A percentile compares a stretch with the other conserved stretches of the same genome.
These are phyloP conservation scores for Hozukius guyotensis DNA, from an alignment of 2,797 vertebrate genomes.

Conservation along the genomic window DNA sequence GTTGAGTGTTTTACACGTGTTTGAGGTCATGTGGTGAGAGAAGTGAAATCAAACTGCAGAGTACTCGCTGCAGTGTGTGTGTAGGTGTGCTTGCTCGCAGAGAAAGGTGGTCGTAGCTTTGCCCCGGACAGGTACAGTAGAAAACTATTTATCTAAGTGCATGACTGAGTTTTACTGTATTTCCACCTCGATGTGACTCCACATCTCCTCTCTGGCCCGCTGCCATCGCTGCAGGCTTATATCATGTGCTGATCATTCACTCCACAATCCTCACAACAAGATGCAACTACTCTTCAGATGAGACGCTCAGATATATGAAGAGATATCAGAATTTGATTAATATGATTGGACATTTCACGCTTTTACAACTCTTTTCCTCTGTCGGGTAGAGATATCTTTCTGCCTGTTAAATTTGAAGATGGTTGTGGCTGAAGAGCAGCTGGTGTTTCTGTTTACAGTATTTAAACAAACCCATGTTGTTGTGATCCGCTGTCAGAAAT, in stretches of 20 bases:
- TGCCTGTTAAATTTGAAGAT: no score
- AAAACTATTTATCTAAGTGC: slow-evolving; percentile 32
- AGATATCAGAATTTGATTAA: not conserved
- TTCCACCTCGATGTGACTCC: slow-evolving; percentile 37
- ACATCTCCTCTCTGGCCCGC: slow-evolving; percentile 44
- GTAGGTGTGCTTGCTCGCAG: not conserved
- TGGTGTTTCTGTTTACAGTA: not conserved
- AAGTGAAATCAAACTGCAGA: slow-evolving; percentile 8
- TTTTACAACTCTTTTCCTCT: not conserved
- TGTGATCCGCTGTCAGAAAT: not conserved
- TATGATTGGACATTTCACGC: not conserved
- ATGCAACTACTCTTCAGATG: not conserved
- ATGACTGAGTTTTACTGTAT: slow-evolving; percentile 48
- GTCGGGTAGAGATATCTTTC: not conserved
- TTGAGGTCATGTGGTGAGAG: not conserved
- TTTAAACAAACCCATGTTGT: not conserved
- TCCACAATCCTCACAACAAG: slow-evolving; percentile 17
- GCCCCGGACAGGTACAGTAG: slow-evolving; percentile 51
- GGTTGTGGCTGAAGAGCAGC: not conserved
- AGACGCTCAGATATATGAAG: not conserved
- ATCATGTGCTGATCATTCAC: slow-evolving; percentile 63
- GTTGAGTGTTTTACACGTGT: not conserved
- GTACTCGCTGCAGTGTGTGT: no score
- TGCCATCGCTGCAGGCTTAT: slow-evolving; percentile 58
- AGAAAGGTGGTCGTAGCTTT: slow-evolving; percentile 41